Evolutionary conservation across 2,113 vertebrate genomes (phyloP).

Genomic region (Anarrhichthys ocellatus): DNA sequence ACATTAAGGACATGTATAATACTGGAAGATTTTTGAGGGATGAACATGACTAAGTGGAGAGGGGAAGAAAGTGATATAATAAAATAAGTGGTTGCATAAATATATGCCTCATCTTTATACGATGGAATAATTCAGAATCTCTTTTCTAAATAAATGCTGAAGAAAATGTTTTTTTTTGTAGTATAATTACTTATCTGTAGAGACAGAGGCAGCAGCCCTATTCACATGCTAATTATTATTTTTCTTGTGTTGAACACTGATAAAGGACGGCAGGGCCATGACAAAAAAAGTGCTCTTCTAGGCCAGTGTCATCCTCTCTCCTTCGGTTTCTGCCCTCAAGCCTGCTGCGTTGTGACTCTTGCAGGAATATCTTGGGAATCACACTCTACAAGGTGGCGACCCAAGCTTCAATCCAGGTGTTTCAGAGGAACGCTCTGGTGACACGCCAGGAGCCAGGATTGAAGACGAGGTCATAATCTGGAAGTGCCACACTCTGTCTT

Average conservation of each 20-base stretch:
- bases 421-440: slow-evolving; percentile 18
- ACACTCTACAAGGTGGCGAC: background rate
- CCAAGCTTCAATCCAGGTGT: slow-evolving; percentile 3
- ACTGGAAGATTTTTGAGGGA: background rate
- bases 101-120: background rate
- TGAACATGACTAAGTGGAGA: background rate
- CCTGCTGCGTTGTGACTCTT: slow-evolving; percentile 10
- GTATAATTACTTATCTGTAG: background rate
- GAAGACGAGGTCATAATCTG: slow-evolving; percentile 21
- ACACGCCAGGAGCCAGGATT: background rate
- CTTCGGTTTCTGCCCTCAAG: background rate
- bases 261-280: background rate
- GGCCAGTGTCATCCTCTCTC: background rate
- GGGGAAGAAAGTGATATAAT: background rate
- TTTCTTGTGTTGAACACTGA: background rate
- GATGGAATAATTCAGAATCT: background rate
- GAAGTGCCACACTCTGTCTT: background rate
- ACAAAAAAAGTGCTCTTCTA: background rate
- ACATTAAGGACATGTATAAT: background rate
- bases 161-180: background rate
- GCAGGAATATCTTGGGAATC: slow-evolving; percentile 19
- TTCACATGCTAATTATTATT: slow-evolving; percentile 25
- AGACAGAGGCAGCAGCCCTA: background rate
- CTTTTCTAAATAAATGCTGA: background rate
- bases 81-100: background rate